A percentile compares a stretch with the other conserved stretches of the same genome.
These are phyloP conservation scores for Chaetops frenatus DNA, from an alignment of 2,113 vertebrate species.

Conservation along the genomic window DNA sequence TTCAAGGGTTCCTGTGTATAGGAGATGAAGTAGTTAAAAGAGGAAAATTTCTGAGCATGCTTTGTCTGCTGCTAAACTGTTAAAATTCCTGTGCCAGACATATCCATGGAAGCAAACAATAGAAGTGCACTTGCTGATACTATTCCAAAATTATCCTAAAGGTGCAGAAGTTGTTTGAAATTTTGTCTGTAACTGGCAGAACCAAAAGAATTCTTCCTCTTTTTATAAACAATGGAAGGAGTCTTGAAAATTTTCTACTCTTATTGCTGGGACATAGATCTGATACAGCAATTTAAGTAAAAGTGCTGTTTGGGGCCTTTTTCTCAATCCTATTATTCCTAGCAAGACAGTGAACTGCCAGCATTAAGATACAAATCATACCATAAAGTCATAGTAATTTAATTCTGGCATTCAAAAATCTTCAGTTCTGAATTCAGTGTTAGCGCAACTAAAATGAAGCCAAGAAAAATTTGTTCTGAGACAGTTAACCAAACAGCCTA, in stretches of 20 bases:
- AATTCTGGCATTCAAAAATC: not conserved
- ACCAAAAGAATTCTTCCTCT: not conserved
- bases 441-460: not conserved
- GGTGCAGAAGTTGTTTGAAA: constrained; percentile 16
- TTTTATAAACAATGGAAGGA: constrained; percentile 10
- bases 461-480: not conserved
- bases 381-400: not conserved
- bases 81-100: not conserved
- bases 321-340: not conserved
- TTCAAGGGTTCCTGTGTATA: not conserved
- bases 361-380: not conserved
- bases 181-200: not conserved
- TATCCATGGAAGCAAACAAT: not conserved
- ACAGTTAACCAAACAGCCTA: not conserved
- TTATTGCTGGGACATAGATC: constrained; percentile 6
- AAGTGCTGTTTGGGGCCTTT: not conserved
- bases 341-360: constrained; percentile 1
- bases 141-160: not conserved
- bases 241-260: not conserved
- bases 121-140: not conserved
- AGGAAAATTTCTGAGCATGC: not conserved
- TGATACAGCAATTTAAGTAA: not conserved
- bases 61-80: not conserved
- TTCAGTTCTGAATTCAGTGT: not conserved
- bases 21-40: constrained; percentile 18